Conservation (phyloP, 2,113 vertebrate genomes). For the Brachyhypopomus occidentalis region DNA sequence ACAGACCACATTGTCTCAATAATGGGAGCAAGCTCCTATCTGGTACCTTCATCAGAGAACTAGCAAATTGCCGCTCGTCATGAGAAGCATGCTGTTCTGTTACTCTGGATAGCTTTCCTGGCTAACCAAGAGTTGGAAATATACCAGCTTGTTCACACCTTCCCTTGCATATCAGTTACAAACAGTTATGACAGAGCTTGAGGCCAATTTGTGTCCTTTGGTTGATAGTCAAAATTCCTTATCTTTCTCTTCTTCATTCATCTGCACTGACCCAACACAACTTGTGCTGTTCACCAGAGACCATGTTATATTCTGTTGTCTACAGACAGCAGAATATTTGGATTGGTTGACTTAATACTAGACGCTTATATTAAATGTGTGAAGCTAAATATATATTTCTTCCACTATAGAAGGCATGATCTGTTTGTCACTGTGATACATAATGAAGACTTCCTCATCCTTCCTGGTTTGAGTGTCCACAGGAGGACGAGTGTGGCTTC, state of each 20-base stretch:
- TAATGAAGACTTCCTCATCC: too few relatives aligned
- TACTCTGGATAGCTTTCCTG: background rate
- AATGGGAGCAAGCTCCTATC: background rate
- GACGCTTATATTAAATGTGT: too few relatives aligned
- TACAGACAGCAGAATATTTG: too few relatives aligned
- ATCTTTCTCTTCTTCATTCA: background rate
- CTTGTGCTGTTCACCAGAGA: background rate
- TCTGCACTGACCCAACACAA: too few relatives aligned
- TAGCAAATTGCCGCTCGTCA: background rate
- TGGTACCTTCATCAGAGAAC: background rate
- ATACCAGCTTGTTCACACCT: background rate
- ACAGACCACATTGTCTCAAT: background rate
- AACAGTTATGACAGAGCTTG: background rate
- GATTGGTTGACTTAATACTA: too few relatives aligned
- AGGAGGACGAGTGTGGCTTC: too few relatives aligned
- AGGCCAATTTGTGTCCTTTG: background rate
- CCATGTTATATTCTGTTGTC: background rate
- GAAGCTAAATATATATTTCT: too few relatives aligned
- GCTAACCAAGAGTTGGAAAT: conserved; percentile 18
- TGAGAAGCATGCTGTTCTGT: background rate
- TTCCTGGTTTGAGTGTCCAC: too few relatives aligned
- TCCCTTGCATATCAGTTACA: background rate
- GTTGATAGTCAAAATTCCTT: background rate
- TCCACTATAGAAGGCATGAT: too few relatives aligned
- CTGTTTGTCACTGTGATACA: too few relatives aligned